Conservation (phyloP, 2,888 invertebrate species). For the Trichogramma dendrolimi region DNA sequence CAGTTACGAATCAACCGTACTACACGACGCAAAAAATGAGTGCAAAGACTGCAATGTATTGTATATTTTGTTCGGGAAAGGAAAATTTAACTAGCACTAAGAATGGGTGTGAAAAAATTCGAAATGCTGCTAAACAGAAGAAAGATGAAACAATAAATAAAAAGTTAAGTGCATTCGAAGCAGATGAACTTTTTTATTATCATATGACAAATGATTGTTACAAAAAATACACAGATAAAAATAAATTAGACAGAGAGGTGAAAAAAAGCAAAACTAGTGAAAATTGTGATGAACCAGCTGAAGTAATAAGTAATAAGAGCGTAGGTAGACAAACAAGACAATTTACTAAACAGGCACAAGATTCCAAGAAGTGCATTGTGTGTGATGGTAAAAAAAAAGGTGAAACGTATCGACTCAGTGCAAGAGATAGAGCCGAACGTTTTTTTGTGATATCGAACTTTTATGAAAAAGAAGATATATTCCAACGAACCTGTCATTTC, state of each 20-base stretch:
- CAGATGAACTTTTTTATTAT: conserved; percentile 15
- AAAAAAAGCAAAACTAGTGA: not conserved
- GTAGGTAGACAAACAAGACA: no score
- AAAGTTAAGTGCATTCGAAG: no score
- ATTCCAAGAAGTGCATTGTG: no score
- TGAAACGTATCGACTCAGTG: no score
- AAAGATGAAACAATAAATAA: no score
- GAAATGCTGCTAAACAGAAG: no score
- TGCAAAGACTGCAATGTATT: no score
- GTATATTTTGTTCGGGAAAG: conserved; percentile 16
- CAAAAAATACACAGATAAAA: conserved; percentile 15
- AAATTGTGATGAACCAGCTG: conserved; percentile 8
- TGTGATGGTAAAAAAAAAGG: no score
- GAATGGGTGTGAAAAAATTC: conserved; percentile 15
- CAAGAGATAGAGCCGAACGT: conserved; percentile 6
- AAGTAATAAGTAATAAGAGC: no score
- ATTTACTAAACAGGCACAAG: no score
- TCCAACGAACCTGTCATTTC: conserved; percentile 11
- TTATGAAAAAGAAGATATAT: conserved; percentile 11
- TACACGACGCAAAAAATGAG: no score
- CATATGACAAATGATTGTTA: conserved; percentile 18
- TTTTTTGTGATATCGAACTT: conserved; percentile 4
- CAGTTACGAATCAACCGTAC: no score
- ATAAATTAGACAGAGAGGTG: conserved; percentile 6
- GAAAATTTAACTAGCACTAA: conserved; percentile 2